Conservation (phyloP, 1,140 invertebrate genomes). For the Melitaea cinxia region DNA sequence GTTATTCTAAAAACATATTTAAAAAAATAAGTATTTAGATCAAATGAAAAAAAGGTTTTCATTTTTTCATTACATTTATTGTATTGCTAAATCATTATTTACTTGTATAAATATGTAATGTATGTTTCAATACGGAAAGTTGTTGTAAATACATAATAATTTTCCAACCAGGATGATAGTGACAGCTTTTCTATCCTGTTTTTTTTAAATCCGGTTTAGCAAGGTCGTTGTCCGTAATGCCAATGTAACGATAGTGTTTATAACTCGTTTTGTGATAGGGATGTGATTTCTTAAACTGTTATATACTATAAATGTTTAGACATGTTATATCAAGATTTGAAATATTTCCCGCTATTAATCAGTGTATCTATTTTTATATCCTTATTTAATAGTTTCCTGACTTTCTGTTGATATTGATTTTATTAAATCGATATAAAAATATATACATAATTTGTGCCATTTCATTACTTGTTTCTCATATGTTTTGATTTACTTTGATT, state of each 20-base stretch:
- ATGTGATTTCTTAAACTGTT: conserved; percentile 4
- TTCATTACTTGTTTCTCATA: neutral
- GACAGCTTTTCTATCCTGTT: conserved; percentile 25
- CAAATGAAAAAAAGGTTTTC: too few relatives aligned
- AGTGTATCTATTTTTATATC: neutral
- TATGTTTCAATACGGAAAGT: neutral
- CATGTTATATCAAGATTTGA: neutral
- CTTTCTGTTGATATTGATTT: too few relatives aligned
- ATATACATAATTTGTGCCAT: neutral
- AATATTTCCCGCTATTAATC: neutral
- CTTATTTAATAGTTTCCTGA: neutral
- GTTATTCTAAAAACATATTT: neutral
- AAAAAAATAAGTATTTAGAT: neutral
- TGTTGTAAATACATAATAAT: neutral
- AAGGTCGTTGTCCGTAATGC: conserved; percentile 34
- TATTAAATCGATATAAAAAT: too few relatives aligned
- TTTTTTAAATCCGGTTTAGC: conserved; percentile 26
- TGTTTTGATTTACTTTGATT: conserved; percentile 17
- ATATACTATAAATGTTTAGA: neutral
- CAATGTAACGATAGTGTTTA: conserved; percentile 18
- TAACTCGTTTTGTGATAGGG: conserved; percentile 23
- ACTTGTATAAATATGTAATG: neutral
- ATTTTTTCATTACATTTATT: too few relatives aligned
- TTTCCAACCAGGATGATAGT: conserved; percentile 17
- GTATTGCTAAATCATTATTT: too few relatives aligned